phyloP scores from a whole-genome alignment of 1,140 invertebrate genomes.

The Subanguina moxae region DNA sequence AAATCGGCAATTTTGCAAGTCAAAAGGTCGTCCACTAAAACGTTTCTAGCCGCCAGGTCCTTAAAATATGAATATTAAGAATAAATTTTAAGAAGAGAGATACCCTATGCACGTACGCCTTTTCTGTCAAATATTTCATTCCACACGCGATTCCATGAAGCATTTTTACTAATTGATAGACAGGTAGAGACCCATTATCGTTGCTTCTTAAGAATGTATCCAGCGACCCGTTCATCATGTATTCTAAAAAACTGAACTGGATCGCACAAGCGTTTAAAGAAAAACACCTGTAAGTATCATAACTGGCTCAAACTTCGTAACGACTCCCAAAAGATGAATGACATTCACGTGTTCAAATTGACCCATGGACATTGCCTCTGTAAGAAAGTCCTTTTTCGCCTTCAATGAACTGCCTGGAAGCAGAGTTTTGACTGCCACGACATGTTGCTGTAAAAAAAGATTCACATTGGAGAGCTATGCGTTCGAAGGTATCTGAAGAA shows the following conservation, averaged over 20 bases:
- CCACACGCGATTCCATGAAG: constrained; percentile 91
- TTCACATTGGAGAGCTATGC: neutral
- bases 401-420: constrained; percentile 27
- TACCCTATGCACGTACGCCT: constrained; percentile 92
- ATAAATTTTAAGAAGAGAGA: constrained; percentile 9
- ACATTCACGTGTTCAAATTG: constrained; percentile 95
- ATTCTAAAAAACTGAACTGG: constrained; percentile 74
- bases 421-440: constrained; percentile 22
- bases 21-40: constrained; percentile 90
- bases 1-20: constrained; percentile 99
- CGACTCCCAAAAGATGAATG: constrained; percentile 96
- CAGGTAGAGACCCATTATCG: constrained; percentile 69
- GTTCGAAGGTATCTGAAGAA: neutral
- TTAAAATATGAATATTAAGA: constrained; percentile 44
- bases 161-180: constrained; percentile 95
- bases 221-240: constrained; percentile 97
- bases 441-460: too few relatives aligned
- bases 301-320: constrained; percentile 81
- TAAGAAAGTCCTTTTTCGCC: too few relatives aligned
- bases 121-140: constrained; percentile 95
- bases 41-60: constrained; percentile 91
- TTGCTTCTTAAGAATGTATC: constrained; percentile 84
- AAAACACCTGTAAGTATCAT: constrained; percentile 90
- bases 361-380: too few relatives aligned
- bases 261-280: too few relatives aligned